Conservation (phyloP, 2,888 invertebrate species). For the Dichetophora obliterata region DNA sequence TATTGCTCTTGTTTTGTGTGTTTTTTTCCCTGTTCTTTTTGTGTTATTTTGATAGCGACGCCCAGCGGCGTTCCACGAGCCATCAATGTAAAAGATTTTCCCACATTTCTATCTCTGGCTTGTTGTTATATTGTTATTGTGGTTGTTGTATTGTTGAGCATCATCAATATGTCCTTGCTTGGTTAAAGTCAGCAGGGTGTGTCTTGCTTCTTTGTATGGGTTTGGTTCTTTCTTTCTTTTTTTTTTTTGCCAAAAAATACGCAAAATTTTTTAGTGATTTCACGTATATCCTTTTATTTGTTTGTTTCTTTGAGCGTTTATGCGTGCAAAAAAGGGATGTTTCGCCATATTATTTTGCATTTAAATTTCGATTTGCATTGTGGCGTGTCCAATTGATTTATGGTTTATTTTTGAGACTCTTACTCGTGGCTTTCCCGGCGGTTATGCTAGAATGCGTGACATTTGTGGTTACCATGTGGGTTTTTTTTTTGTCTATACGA, state of each 20-base stretch:
- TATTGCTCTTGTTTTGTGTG: constrained; percentile 23
- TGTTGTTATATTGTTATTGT: neutral
- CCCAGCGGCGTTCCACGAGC: constrained; percentile 12
- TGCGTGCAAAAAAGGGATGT: constrained; percentile 19
- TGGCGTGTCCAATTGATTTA: constrained; percentile 65
- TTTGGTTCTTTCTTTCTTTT: neutral
- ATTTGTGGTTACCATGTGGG: constrained; percentile 10
- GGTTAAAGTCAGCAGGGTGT: neutral
- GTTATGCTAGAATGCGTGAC: neutral
- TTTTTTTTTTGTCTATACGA: neutral
- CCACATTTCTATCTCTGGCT: neutral
- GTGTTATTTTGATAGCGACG: neutral
- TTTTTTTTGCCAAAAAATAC: neutral
- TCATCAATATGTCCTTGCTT: constrained; percentile 28
- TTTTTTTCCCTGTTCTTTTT: neutral
- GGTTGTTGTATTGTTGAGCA: neutral
- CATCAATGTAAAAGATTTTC: neutral
- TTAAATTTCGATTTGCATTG: constrained; percentile 69
- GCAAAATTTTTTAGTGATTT: neutral
- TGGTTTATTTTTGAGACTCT: neutral
- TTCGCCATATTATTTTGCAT: constrained; percentile 66
- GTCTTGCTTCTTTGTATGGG: neutral
- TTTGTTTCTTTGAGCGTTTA: neutral
- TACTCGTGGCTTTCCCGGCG: neutral
- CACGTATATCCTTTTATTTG: neutral